Evolutionary conservation across 2,888 invertebrate genomes (phyloP).

Genomic region (Cecidostiba fungosa): DNA sequence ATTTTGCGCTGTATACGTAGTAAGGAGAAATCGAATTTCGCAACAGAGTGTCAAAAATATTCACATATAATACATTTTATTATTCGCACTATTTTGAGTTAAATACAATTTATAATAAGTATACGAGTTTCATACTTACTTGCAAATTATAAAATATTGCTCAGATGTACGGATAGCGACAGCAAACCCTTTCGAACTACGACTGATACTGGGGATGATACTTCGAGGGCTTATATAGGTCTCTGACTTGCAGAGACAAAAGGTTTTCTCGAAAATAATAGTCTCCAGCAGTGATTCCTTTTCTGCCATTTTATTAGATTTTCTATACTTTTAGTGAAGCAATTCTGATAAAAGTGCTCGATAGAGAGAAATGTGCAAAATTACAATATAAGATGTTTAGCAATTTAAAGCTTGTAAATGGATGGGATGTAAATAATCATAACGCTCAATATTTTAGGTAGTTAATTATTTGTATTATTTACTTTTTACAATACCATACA

Average conservation of each 20-base stretch:
- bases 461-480: slow-evolving; percentile 54
- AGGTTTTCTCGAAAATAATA: slow-evolving; percentile 30
- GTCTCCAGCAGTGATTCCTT: slow-evolving; percentile 55
- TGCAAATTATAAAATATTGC: slow-evolving; percentile 12
- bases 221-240: slow-evolving; percentile 56
- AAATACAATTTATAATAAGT: too few species aligned
- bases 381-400: not conserved
- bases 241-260: slow-evolving; percentile 9
- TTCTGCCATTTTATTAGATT: slow-evolving; percentile 51
- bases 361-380: not conserved
- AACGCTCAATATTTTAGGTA: not conserved
- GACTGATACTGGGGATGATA: slow-evolving; percentile 22
- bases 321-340: not conserved
- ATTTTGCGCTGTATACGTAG: too few species aligned
- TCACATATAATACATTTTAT: too few species aligned
- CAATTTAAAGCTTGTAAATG: not conserved
- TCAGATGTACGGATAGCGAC: not conserved
- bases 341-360: not conserved
- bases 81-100: too few species aligned
- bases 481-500: slow-evolving; percentile 53
- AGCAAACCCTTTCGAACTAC: slow-evolving; percentile 1
- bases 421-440: not conserved
- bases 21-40: too few species aligned
- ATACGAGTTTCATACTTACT: slow-evolving; percentile 23
- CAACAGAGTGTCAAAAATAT: too few species aligned